These are phyloP conservation scores for Mizuhopecten yessoensis DNA, from an alignment of 1,140 invertebrate species.

Conservation along the genomic window DNA sequence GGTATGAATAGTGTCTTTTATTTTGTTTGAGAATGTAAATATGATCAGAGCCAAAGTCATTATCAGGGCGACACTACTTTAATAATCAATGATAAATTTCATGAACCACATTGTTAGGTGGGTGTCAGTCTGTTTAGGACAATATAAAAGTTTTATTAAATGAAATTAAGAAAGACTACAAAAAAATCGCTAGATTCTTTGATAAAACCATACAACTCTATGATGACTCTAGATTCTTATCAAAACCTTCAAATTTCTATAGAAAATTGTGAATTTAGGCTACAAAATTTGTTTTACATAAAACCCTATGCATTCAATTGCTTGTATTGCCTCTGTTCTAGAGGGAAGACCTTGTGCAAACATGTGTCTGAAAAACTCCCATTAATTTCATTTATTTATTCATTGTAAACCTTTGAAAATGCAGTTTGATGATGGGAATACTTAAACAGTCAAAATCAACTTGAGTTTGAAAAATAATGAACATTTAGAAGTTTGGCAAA, in stretches of 20 bases:
- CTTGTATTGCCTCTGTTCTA: neutral
- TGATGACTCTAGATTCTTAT: constrained; percentile 19
- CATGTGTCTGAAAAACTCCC: neutral
- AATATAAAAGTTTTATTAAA: constrained; percentile 36
- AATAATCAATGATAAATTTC: constrained; percentile 40
- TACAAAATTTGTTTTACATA: constrained; percentile 40
- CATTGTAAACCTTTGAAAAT: constrained; percentile 14
- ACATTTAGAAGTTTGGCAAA: constrained; percentile 33
- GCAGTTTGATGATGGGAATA: constrained; percentile 37
- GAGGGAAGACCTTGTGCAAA: constrained; percentile 14
- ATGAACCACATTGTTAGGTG: constrained; percentile 16
- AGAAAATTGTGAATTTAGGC: constrained; percentile 39
- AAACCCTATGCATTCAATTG: constrained; percentile 8
- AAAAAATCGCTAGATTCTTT: constrained; percentile 39
- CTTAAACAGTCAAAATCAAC: constrained; percentile 39
- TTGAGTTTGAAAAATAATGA: constrained; percentile 40
- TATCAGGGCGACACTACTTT: constrained; percentile 30
- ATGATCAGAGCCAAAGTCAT: constrained; percentile 22
- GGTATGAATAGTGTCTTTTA: constrained; percentile 3
- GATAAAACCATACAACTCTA: constrained; percentile 33
- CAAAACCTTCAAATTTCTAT: constrained; percentile 39
- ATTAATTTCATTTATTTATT: constrained; percentile 40
- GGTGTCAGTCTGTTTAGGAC: constrained; percentile 37
- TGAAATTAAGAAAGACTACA: constrained; percentile 39
- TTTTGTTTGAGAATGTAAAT: constrained; percentile 40